Evolutionary conservation across 53 echinoderm and acorn worm genomes (phyloP), one percentile per base, ranked within the genome.

Genomic region (Antedon mediterranea): DNA sequence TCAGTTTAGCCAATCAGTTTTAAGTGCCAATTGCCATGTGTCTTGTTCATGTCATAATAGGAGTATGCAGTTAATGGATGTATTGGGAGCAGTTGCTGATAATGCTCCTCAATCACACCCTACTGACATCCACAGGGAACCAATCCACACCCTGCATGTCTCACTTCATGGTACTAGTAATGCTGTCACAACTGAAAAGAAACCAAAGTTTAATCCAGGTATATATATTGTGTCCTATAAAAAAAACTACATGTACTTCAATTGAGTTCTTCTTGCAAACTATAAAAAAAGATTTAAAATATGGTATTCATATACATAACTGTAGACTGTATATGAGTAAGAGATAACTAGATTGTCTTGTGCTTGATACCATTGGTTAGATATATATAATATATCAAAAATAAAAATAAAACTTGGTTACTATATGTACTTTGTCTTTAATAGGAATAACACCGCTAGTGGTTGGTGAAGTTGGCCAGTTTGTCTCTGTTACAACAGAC

Each of bases 151-250:
- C 57, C 34, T 93, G 26, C 86, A 85, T 29, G 85, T 93, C 20
- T 87, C 90, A 28, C 83, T 92, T 31, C 79, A 72, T 6, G 98
- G 92, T 37, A 70, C 83, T n/a, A 84, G 86, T 37, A 85, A 88
- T 74, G 83, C 98, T 30, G 83, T 83, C 31, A 85, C 89, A 43
- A 92, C 81, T 80, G 93, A 98, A 79, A 86, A 83, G 43, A 84
- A 89, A 34, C 97, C 98, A 5, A 98, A 98, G 80, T 98, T 98
- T 75, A 98, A 98, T 81, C 98, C 98, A 78, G 98, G 92, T 98
- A 84, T 34, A 34, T 31, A 37, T 6, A 37, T 37, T 37, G 11
- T 37, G 37, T 4, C 37, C 4, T 37, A n/a, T n/a, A n/a, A n/a
- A n/a, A n/a, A n/a, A n/a, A n/a, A n/a, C n/a, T n/a, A n/a, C n/a